Percentiles rank a stretch among this genome's conserved stretches.
phyloP scores from a whole-genome alignment of 2,113 vertebrate species.

The Cromileptes altivelis region DNA sequence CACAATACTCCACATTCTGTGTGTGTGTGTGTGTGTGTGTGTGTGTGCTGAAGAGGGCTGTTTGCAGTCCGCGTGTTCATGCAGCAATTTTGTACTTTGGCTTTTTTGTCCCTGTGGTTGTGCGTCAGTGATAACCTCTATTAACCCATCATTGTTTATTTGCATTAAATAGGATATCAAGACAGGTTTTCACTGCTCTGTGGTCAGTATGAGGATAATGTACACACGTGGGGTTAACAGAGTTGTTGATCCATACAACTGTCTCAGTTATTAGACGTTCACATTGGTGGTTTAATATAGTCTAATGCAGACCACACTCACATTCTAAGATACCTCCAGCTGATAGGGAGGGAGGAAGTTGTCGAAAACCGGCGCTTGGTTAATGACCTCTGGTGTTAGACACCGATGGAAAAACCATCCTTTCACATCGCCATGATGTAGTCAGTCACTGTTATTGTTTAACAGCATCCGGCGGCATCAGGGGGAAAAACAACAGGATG shows the following conservation, averaged over 20 bases:
- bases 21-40: conserved; percentile 2
- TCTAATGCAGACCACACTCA: neutral
- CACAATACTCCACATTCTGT: conserved; percentile 32
- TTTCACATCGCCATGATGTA: too few relatives aligned
- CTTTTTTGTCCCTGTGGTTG: conserved; percentile 36
- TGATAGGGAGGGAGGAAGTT: neutral
- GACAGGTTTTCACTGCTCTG: neutral
- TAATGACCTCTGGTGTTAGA: too few relatives aligned
- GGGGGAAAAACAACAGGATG: too few relatives aligned
- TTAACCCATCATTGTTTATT: conserved; percentile 49
- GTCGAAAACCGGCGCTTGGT: too few relatives aligned
- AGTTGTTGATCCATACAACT: neutral
- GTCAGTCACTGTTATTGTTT: too few relatives aligned
- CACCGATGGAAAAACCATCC: too few relatives aligned
- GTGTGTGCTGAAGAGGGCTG: conserved; percentile 51
- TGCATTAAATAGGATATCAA: conserved; percentile 38
- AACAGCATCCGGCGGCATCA: too few relatives aligned
- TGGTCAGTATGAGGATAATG: neutral
- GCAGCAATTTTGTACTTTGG: conserved; percentile 63
- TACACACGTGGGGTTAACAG: too few relatives aligned
- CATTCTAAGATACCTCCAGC: neutral
- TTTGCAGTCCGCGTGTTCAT: conserved; percentile 30
- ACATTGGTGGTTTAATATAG: neutral
- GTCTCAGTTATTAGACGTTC: neutral
- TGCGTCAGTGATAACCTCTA: conserved; percentile 50